phyloP scores from a whole-genome alignment of 2,888 invertebrate species.

The Drosophila nr. perissopoda region DNA sequence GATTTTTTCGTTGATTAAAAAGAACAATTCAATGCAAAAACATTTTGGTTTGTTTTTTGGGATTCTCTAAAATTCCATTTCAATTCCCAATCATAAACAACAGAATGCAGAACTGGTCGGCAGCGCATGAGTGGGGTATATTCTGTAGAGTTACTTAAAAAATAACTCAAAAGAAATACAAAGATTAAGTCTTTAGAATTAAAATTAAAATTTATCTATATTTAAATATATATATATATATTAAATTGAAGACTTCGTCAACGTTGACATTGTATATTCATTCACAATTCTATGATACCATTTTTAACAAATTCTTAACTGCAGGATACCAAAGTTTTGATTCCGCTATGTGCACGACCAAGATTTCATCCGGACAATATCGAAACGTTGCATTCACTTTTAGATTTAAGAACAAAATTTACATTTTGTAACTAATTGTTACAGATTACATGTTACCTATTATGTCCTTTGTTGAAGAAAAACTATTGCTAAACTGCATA shows the following conservation, averaged over 20 bases:
- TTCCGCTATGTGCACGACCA: constrained; percentile 2
- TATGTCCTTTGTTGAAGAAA: background rate
- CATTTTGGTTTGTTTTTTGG: constrained; percentile 5
- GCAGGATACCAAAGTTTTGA: constrained; percentile 8
- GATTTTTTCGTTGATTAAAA: constrained; percentile 12
- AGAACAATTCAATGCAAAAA: constrained; percentile 7
- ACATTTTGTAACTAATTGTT: background rate
- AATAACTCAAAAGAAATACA: background rate
- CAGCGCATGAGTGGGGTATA: background rate
- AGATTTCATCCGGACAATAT: constrained; percentile 2
- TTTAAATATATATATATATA: background rate
- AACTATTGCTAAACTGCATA: background rate
- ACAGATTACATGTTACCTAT: background rate
- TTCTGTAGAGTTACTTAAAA: background rate
- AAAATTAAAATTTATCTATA: background rate
- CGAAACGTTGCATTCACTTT: background rate
- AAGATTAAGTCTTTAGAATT: background rate
- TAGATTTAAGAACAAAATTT: background rate
- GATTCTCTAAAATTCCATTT: constrained; percentile 28
- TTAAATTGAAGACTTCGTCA: background rate
- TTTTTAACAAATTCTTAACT: background rate
- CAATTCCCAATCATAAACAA: constrained; percentile 18
- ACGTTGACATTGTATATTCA: background rate
- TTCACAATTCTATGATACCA: background rate
- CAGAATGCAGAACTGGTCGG: background rate